phyloP scores from a whole-genome alignment of 1,140 invertebrate species.

The Dryas iulia region DNA sequence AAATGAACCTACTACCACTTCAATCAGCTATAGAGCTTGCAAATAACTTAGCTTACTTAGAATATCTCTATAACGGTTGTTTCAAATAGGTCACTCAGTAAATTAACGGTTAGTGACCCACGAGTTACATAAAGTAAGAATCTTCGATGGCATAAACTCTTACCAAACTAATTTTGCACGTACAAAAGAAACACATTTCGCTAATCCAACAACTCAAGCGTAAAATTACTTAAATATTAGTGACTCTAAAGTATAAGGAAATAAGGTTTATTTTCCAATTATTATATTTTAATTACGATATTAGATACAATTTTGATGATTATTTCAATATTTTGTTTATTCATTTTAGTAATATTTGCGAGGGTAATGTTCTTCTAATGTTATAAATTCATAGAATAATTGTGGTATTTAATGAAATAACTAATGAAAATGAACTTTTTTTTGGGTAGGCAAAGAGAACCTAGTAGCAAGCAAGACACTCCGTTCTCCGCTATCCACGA shows the following conservation, averaged over 20 bases:
- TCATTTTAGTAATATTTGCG: neutral
- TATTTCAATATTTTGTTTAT: neutral
- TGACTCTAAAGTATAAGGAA: neutral
- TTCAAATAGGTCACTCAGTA: neutral
- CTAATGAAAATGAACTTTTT: no score
- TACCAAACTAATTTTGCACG: neutral
- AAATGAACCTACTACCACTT: neutral
- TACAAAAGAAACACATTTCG: slow-evolving; percentile 11
- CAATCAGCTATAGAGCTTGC: neutral
- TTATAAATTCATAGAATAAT: neutral
- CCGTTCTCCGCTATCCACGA: no score
- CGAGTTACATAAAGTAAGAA: slow-evolving; percentile 12
- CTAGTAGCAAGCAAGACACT: no score
- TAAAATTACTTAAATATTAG: slow-evolving; percentile 4
- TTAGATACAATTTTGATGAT: neutral
- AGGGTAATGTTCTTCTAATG: neutral
- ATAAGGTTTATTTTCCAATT: neutral
- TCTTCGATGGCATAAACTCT: neutral
- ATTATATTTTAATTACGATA: neutral
- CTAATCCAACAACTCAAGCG: slow-evolving; percentile 8
- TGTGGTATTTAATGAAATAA: neutral
- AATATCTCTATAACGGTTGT: neutral
- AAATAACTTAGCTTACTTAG: neutral
- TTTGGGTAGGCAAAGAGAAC: no score
- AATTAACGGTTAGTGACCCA: slow-evolving; percentile 11